Evolutionary conservation across 2,113 vertebrate genomes (phyloP), one percentile per base, ranked within the genome.

Genomic region (Rostratula benghalensis): DNA sequence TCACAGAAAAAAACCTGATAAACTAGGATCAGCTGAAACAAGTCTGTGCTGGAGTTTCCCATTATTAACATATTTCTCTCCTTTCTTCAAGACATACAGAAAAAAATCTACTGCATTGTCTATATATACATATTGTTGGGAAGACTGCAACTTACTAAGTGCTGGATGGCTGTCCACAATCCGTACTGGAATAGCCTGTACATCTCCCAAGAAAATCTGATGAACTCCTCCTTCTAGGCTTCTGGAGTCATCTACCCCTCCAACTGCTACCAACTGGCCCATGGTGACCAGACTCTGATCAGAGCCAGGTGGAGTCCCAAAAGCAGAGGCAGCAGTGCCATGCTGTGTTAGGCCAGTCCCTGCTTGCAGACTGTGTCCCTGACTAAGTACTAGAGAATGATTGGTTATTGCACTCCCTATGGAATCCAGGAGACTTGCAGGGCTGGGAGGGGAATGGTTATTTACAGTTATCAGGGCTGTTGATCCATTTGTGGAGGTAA

Each of bases 201-300:
- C 92, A 28, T 98, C 97, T 93, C 96, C 98, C 96, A 98, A 37
- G 48, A 98, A 93, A 96, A 98, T 98, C 37, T 96, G 98, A 83
- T 97, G 98, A 56, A 97, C 86, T 67, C 84, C 95, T 93, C 94
- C 94, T 87, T 97, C 96, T 17, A 96, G 71, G 69, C 68, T 93
- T 41, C 92, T 94, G 76, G 97, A 77, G 67, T 97, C 97, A 56
- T 97, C 97, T 73, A 82, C n/a, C 41, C 90, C 89, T 82, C 85
- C 97, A 80, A 93, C 96, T 78, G 97, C 97, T 16, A 98, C 95
- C 83, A 98, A 73, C 59, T 98, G 98, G 68, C 97, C 95, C 96
- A 98, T 53, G 74, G 96, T 81, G 64, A 97, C 63, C 53, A 98
- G 70, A n/a, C 79, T 95, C 41, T 97, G 95, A 61, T 96, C 97